phyloP scores from a whole-genome alignment of 2,888 invertebrate species.

The Epinotia demarniana region DNA sequence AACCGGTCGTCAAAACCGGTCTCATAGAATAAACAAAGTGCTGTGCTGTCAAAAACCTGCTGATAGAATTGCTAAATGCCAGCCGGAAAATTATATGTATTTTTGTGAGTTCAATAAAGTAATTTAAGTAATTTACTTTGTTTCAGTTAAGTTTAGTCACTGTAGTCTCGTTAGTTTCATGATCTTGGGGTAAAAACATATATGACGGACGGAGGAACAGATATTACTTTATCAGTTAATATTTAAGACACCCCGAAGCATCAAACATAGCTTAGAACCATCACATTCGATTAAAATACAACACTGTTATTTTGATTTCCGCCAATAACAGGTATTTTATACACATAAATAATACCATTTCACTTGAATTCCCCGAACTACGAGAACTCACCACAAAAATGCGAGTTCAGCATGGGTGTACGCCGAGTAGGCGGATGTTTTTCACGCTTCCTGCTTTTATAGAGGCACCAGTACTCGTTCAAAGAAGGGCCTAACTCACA shows the following conservation, averaged over 20 bases:
- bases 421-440: constrained; percentile 19
- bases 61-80: background rate
- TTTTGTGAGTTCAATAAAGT: too few relatives aligned
- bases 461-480: constrained; percentile 2
- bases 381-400: constrained; percentile 3
- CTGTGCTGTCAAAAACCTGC: background rate
- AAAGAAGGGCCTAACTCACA: constrained; percentile 1
- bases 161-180: too few relatives aligned
- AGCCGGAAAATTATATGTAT: background rate
- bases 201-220: too few relatives aligned
- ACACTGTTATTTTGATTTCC: background rate
- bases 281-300: too few relatives aligned
- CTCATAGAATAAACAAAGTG: background rate
- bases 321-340: background rate
- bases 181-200: too few relatives aligned
- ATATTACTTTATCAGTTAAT: too few relatives aligned
- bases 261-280: too few relatives aligned
- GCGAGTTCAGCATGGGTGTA: constrained; percentile 5
- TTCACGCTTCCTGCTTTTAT: constrained; percentile 39
- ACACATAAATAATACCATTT: background rate
- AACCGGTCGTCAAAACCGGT: too few relatives aligned
- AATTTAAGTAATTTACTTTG: too few relatives aligned
- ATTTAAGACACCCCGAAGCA: too few relatives aligned
- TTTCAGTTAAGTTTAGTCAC: too few relatives aligned
- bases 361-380: background rate